Conservation (phyloP, 2,113 vertebrate genomes). For the Accipiter virgatus region DNA sequence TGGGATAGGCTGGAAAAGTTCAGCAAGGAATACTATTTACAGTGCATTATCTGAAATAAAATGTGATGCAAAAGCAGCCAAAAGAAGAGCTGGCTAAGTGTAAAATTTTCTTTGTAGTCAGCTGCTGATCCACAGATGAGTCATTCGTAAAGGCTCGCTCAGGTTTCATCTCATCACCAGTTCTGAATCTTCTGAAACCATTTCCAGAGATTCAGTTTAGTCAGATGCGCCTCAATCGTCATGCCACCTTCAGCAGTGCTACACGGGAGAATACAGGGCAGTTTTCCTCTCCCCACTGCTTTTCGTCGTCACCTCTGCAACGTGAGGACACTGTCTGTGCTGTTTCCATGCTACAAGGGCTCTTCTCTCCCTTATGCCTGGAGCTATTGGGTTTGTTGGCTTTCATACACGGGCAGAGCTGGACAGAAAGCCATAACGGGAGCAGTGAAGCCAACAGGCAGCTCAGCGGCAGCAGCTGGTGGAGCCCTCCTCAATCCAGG, state of each 20-base stretch:
- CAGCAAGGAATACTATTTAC: background rate
- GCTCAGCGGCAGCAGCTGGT: background rate
- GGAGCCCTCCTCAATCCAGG: background rate
- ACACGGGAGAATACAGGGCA: background rate
- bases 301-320: background rate
- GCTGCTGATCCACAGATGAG: constrained; percentile 7
- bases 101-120: constrained; percentile 9
- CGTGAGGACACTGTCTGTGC: background rate
- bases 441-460: background rate
- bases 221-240: background rate
- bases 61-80: background rate
- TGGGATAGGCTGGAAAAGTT: background rate
- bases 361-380: background rate
- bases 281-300: background rate
- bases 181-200: background rate
- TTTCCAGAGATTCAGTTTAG: background rate
- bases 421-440: background rate
- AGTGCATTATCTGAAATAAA: constrained; percentile 7
- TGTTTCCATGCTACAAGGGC: background rate
- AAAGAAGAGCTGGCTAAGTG: background rate
- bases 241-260: background rate
- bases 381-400: background rate
- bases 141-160: background rate
- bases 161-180: constrained; percentile 8
- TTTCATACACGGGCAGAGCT: background rate